These are phyloP conservation scores for Hydropsyche tenuis DNA, from an alignment of 1,140 invertebrate genomes.

Conservation along the genomic window DNA sequence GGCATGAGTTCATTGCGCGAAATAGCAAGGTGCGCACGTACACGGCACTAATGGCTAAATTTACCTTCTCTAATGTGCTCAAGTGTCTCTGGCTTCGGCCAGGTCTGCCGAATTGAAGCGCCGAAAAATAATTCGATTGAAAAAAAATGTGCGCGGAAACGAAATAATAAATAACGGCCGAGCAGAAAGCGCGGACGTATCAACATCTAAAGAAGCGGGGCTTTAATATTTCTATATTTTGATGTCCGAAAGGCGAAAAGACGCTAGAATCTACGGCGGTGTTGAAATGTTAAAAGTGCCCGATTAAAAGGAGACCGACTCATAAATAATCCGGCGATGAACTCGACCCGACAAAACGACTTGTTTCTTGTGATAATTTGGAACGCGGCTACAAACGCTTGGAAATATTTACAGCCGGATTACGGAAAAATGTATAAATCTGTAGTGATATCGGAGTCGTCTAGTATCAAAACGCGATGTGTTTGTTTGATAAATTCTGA, in stretches of 20 bases:
- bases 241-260: background rate
- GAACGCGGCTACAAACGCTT: background rate
- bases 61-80: constrained; percentile 32
- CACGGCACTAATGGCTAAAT: constrained; percentile 38
- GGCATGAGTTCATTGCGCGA: constrained; percentile 28
- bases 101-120: background rate
- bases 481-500: too few species aligned
- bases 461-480: too few species aligned
- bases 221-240: too few species aligned
- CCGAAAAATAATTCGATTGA: too few species aligned
- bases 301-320: constrained; percentile 11
- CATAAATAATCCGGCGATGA: background rate
- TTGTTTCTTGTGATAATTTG: constrained; percentile 7
- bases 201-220: too few species aligned
- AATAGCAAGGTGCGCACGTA: constrained; percentile 29
- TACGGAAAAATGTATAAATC: background rate
- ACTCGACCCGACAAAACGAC: background rate
- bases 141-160: too few species aligned
- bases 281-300: constrained; percentile 12
- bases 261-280: background rate
- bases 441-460: too few species aligned
- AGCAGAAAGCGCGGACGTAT: too few species aligned
- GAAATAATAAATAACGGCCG: too few species aligned
- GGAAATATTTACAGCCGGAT: background rate
- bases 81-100: constrained; percentile 6